phyloP scores from a whole-genome alignment of 2,797 vertebrate genomes.

The Malurus leucopterus region DNA sequence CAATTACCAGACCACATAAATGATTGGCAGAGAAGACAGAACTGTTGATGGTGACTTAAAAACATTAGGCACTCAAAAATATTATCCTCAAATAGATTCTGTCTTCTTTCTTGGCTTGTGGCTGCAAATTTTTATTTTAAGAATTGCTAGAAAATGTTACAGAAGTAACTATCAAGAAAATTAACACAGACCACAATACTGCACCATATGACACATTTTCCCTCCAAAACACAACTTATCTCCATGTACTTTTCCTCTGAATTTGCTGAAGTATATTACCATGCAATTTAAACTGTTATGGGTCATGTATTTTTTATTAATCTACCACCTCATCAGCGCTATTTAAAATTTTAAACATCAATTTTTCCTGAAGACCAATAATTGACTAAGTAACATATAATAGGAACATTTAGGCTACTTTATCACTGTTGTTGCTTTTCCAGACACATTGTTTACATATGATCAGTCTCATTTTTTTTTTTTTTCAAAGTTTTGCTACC shows the following conservation, averaged over 20 bases:
- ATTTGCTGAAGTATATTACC: not conserved
- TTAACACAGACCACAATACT: not conserved
- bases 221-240: not conserved
- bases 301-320: not conserved
- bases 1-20: not conserved
- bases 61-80: not conserved
- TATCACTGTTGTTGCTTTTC: not conserved
- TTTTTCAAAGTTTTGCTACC: constrained; percentile 27
- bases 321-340: not conserved
- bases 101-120: not conserved
- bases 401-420: not conserved
- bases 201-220: not conserved
- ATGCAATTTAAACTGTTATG: not conserved
- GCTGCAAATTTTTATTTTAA: not conserved
- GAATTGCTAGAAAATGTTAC: not conserved
- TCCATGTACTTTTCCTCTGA: not conserved
- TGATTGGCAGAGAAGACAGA: not conserved
- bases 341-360: not conserved
- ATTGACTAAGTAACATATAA: not conserved
- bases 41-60: not conserved
- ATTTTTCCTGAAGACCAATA: not conserved
- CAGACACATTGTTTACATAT: not conserved
- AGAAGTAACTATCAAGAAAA: not conserved
- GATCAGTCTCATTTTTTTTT: not conserved
- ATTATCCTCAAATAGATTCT: not conserved